Evolutionary conservation across 2,113 vertebrate species (phyloP), one percentile per base, ranked within the genome.

Genomic region (Ageneiosus marmoratus): DNA sequence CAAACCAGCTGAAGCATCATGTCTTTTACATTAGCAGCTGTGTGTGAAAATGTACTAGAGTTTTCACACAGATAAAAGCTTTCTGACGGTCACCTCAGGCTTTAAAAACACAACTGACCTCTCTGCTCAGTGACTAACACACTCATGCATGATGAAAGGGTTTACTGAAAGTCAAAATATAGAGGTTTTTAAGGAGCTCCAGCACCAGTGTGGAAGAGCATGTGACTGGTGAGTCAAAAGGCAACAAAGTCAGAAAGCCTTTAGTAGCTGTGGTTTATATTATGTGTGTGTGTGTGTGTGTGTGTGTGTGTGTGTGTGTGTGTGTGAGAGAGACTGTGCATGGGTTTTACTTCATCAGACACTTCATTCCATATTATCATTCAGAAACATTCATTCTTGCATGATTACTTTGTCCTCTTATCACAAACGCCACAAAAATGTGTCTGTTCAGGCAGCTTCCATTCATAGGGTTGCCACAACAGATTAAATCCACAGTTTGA

Each of bases 61-160:
- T 88, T 76, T 87, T 89, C 58, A 81, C 27, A 60, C 76, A 79
- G 89, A 91, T 92, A 91, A 94, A 93, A 93, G 90, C 91, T 73
- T 91, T 85, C 79, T 50, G 83, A 73, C 88, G 87, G 90, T 51
- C 88, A 86, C 83, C 77, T 90, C 85, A 91, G 86, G 87, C 90
- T 84, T 90, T 91, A 88, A 83, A 86, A 91, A 85, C 88, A 87
- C 79, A 81, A 50, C 65, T 58, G 56, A 60, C 82, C 74, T 81
- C 89, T 70, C 46, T n/a, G 69, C 72, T 48, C 69, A 22, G 9
- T 46, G 37, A 48, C 24, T 27, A 48, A 48, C 69, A 48, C 69
- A 70, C 41, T 11, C 41, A 13, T 7, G 67, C n/a, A n/a, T n/a
- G n/a, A 46, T 22, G 5, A 20, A 44, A 48, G 69, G 20, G 5